phyloP scores from a whole-genome alignment of 2,888 invertebrate genomes.

The Tachina lurida region DNA sequence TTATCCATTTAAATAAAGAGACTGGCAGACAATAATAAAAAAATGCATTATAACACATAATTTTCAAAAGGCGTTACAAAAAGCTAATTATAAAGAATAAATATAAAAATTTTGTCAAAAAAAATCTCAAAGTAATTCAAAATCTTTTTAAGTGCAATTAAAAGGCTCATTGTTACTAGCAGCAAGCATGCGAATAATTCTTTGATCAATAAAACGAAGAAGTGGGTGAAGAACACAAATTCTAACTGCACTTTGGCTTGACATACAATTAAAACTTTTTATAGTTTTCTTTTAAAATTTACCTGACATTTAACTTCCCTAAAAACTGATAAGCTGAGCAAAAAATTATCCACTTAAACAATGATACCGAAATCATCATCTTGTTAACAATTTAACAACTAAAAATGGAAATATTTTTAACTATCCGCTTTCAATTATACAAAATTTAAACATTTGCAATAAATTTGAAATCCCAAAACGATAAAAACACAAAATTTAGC shows the following conservation, averaged over 20 bases:
- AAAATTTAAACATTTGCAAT: slow-evolving; percentile 66
- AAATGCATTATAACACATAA: neutral
- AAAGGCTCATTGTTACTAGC: neutral
- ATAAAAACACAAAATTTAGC: slow-evolving; percentile 46
- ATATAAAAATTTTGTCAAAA: neutral
- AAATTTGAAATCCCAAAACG: slow-evolving; percentile 64
- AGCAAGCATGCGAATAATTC: neutral
- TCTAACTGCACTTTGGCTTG: neutral
- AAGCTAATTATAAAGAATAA: slow-evolving; percentile 40
- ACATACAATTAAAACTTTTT: slow-evolving; percentile 6
- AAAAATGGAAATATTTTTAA: slow-evolving; percentile 54
- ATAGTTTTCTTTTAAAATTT: slow-evolving; percentile 72
- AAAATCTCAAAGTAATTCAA: neutral
- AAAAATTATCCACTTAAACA: slow-evolving; percentile 61
- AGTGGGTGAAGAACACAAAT: neutral
- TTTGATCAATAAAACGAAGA: too few species aligned
- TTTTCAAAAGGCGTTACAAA: slow-evolving; percentile 20
- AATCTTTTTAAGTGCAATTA: neutral
- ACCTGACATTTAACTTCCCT: slow-evolving; percentile 71
- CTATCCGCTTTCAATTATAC: slow-evolving; percentile 58
- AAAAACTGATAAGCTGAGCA: neutral
- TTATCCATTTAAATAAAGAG: neutral
- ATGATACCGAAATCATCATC: slow-evolving; percentile 60
- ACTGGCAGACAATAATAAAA: neutral
- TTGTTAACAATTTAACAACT: slow-evolving; percentile 68